A percentile compares a stretch with the other conserved stretches of the same genome.
These are phyloP conservation scores for Coecobrya sp. DNA, from an alignment of 2,888 invertebrate genomes.

Conservation along the genomic window DNA sequence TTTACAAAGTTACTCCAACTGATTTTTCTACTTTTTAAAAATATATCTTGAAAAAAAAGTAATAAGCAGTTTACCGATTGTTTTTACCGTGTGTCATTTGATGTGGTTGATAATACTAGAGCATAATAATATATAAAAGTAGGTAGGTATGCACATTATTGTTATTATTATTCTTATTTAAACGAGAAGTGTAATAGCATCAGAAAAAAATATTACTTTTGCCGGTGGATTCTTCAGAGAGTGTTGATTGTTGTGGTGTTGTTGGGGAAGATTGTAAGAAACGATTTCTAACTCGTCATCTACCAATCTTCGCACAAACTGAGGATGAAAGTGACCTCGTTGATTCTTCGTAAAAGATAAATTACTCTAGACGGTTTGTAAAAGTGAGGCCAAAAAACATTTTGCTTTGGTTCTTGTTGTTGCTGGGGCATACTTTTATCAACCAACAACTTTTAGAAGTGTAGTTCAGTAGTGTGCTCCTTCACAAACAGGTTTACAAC, in stretches of 20 bases:
- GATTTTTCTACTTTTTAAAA: conserved; percentile 3
- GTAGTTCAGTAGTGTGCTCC: conserved; percentile 56
- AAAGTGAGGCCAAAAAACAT: conserved; percentile 68
- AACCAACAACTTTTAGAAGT: conserved; percentile 36
- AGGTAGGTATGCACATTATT: neutral
- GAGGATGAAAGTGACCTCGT: conserved; percentile 79
- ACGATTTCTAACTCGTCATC: conserved; percentile 64
- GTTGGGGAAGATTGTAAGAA: conserved; percentile 45
- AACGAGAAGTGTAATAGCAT: neutral
- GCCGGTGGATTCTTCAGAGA: conserved; percentile 27
- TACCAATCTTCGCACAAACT: conserved; percentile 13
- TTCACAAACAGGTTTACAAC: conserved; percentile 53
- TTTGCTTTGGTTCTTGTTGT: conserved; percentile 25
- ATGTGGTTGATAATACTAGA: conserved; percentile 14
- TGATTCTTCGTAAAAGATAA: conserved; percentile 53
- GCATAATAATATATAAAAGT: neutral
- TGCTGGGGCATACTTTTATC: neutral
- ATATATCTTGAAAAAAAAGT: neutral
- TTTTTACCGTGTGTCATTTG: conserved; percentile 16
- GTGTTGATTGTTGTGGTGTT: conserved; percentile 55
- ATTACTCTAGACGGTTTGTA: conserved; percentile 59
- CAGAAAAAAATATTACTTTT: neutral
- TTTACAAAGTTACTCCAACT: conserved; percentile 59
- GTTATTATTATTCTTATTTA: neutral
- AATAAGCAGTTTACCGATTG: conserved; percentile 39